Conservation (phyloP, 2,113 vertebrate species). For the Datnioides undecimradiatus region DNA sequence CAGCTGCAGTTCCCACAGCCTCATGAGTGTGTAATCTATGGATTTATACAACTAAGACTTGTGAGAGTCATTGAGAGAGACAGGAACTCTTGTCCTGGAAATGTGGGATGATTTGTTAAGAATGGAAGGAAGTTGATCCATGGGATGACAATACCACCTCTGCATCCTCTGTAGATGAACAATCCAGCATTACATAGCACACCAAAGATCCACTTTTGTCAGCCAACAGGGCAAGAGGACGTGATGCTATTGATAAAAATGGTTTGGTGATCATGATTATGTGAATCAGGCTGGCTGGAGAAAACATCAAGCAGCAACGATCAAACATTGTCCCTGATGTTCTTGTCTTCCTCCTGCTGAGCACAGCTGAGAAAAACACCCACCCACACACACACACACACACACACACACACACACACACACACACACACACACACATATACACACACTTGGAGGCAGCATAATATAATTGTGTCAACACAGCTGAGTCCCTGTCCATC, state of each 20-base stretch:
- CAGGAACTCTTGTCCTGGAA: constrained; percentile 71
- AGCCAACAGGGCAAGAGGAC: constrained; percentile 47
- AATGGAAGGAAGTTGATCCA: constrained; percentile 80
- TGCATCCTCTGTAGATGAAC: constrained; percentile 71
- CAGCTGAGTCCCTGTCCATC: constrained; percentile 77
- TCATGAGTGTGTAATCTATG: constrained; percentile 61
- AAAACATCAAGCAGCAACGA: constrained; percentile 59
- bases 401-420: constrained; percentile 32
- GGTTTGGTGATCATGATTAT: constrained; percentile 29
- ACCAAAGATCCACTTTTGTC: constrained; percentile 66
- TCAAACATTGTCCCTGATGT: constrained; percentile 57
- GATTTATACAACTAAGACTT: constrained; percentile 71
- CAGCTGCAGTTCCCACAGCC: constrained; percentile 55
- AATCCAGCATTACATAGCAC: constrained; percentile 57
- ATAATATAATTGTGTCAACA: constrained; percentile 77
- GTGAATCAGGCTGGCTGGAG: constrained; percentile 10
- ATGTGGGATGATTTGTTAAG: constrained; percentile 75
- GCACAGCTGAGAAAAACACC: constrained; percentile 72
- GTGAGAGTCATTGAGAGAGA: constrained; percentile 55
- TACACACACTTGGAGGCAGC: constrained; percentile 60
- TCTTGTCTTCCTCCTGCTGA: constrained; percentile 65
- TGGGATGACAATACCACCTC: constrained; percentile 71
- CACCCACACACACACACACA: constrained; percentile 25
- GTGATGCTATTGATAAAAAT: constrained; percentile 66
- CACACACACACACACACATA: constrained; percentile 29